A percentile compares a stretch with the other conserved stretches of the same genome.
Conservation (phyloP, 2,888 invertebrate genomes). For the Orthosia incerta region DNA sequence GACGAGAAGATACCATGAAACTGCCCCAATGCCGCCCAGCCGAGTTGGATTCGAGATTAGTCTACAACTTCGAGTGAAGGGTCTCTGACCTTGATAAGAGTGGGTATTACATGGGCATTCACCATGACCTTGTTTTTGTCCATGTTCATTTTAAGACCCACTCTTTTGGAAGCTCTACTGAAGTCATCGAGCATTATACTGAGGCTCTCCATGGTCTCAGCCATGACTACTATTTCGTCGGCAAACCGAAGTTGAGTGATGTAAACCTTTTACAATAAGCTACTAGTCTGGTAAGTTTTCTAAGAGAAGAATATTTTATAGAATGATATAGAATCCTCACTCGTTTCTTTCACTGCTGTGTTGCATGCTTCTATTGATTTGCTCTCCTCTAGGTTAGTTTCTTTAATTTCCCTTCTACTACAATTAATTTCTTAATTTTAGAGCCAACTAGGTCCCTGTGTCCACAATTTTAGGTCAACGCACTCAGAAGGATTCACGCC, state of each 20-base stretch:
- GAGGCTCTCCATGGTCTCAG: neutral
- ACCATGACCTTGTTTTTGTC: too few species aligned
- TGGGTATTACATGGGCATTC: too few species aligned
- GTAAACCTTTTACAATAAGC: conserved; percentile 3
- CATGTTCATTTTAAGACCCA: too few species aligned
- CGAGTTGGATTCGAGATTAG: too few species aligned
- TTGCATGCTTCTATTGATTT: conserved; percentile 3
- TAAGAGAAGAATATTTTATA: conserved; percentile 3
- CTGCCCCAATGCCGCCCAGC: too few species aligned
- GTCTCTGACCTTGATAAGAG: too few species aligned
- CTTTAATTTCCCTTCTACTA: neutral
- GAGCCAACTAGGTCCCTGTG: neutral
- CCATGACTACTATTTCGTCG: too few species aligned
- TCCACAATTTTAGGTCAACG: neutral
- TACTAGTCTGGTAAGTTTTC: neutral
- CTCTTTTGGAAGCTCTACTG: too few species aligned
- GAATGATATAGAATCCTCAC: neutral
- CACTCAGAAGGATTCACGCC: neutral
- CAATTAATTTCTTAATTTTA: conserved; percentile 3
- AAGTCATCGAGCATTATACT: too few species aligned
- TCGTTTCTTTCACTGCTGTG: neutral
- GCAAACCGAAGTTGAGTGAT: too few species aligned
- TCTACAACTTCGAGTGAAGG: too few species aligned
- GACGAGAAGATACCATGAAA: too few species aligned
- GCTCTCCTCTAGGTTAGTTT: conserved; percentile 3